Conservation (phyloP, 1,140 invertebrate species). For the Halyomorpha halys region DNA sequence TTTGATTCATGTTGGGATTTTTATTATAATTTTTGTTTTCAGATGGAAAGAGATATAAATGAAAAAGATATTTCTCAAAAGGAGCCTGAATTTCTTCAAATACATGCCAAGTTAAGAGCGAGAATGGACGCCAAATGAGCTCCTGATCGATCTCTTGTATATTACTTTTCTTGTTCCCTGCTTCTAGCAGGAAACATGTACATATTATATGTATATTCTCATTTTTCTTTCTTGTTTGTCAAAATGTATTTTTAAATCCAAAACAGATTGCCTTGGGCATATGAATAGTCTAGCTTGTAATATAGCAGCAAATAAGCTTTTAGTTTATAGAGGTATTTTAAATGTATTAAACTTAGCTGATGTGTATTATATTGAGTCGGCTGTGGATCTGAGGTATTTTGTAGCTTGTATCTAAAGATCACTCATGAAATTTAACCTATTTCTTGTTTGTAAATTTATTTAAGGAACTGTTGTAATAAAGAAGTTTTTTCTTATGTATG, state of each 20-base stretch:
- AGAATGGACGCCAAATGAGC: slow-evolving; percentile 36
- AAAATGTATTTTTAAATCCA: no score
- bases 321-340: no score
- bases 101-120: slow-evolving; percentile 40
- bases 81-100: slow-evolving; percentile 38
- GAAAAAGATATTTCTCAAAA: slow-evolving; percentile 32
- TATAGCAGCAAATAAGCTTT: neutral
- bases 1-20: no score
- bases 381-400: slow-evolving; percentile 14
- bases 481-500: no score
- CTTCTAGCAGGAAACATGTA: neutral
- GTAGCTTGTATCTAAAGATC: neutral
- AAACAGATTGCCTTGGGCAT: neutral
- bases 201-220: slow-evolving; percentile 10
- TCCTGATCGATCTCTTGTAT: neutral
- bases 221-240: neutral
- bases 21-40: slow-evolving; percentile 29
- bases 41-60: slow-evolving; percentile 31
- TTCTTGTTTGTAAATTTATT: neutral
- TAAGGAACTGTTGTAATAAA: no score
- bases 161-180: neutral
- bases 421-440: neutral
- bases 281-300: neutral
- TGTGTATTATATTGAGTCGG: slow-evolving; percentile 10
- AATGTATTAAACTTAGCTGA: neutral